These are phyloP conservation scores for Pissodes strobi DNA, from an alignment of 1,140 invertebrate species.

Conservation along the genomic window DNA sequence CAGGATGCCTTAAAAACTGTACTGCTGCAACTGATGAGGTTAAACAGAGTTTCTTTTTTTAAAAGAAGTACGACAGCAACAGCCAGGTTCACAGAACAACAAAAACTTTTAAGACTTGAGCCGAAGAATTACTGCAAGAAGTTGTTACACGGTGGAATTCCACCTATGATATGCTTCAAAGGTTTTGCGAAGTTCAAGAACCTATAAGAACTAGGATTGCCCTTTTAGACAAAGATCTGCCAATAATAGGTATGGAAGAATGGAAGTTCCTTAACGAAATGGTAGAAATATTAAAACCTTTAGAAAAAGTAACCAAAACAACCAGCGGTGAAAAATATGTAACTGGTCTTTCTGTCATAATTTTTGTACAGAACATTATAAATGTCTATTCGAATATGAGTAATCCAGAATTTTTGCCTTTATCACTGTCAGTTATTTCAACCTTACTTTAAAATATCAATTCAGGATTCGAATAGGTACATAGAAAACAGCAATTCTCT, in stretches of 20 bases:
- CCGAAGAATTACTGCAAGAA: too few species aligned
- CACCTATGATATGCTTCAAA: constrained; percentile 41
- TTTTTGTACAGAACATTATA: neutral
- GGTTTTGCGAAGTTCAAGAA: constrained; percentile 29
- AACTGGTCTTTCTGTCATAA: constrained; percentile 28
- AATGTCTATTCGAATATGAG: neutral
- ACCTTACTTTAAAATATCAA: neutral
- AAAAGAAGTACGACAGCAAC: too few species aligned
- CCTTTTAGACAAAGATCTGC: constrained; percentile 1
- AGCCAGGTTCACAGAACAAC: too few species aligned
- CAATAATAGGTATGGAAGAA: constrained; percentile 17
- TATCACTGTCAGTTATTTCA: neutral
- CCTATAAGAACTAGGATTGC: constrained; percentile 15
- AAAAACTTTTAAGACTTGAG: too few species aligned
- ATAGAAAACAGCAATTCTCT: constrained; percentile 16
- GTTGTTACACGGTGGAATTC: constrained; percentile 47
- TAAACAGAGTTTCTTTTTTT: too few species aligned
- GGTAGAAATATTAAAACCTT: constrained; percentile 28
- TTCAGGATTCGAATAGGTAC: constrained; percentile 13
- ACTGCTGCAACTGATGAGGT: too few species aligned
- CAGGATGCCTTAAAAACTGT: too few species aligned
- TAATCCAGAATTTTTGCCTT: neutral
- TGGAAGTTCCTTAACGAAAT: constrained; percentile 20
- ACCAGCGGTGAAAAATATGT: constrained; percentile 46
- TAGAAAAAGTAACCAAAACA: constrained; percentile 48